Base-by-base conservation (phyloP, 1,140 invertebrate genomes). In the Triops longicaudatus region DNA sequence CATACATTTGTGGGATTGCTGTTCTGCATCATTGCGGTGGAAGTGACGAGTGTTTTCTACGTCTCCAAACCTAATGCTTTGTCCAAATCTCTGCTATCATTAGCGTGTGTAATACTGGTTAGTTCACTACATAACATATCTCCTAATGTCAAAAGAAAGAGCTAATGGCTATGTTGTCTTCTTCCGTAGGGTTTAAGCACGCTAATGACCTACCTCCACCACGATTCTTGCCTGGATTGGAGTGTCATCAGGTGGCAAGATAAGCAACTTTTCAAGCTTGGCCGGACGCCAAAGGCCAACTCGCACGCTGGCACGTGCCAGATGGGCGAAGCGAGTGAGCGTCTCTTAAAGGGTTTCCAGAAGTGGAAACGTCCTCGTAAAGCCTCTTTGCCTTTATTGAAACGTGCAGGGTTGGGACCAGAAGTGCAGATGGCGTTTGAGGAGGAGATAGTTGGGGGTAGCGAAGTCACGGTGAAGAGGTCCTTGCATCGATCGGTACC, bases 371-470 rank as follows among this genome's bases (percentile, higher is more conserved):
- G 78, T 22, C 41, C 72, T 1, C 43, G 72, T 31, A 75, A 44
- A 27, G 78, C 78, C 28, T 76, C 78, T 9, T 37, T 72, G 12
- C 75, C 78, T 12, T 73, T 78, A 43, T 71, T 78, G 9, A 31
- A 72, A n/a, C 74, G 78, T 14, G 78, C 78, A 12, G 78, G 78
- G n/a, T 75, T 78, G 2, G 78, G 78, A n/a, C 78, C 78, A 26
- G 78, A 78, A 14, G 75, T 78, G 26, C 31, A 78, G 75, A 31
- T 63, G 12, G 78, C 78, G 12, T 78, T 78, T 28, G 22, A 72
- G 14, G 22, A 31, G 71, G 71, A 44, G 28, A 27, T 27, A 50
- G 1, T 26, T 63, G 31, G 3, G 26, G 42, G 63, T 17, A 14
- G 10, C 10, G 74, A 75, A n/a, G 31, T 22, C n/a, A 7, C 37